Base-by-base conservation (phyloP, 2,888 invertebrate species). In the Tupiocoris notatus region DNA sequence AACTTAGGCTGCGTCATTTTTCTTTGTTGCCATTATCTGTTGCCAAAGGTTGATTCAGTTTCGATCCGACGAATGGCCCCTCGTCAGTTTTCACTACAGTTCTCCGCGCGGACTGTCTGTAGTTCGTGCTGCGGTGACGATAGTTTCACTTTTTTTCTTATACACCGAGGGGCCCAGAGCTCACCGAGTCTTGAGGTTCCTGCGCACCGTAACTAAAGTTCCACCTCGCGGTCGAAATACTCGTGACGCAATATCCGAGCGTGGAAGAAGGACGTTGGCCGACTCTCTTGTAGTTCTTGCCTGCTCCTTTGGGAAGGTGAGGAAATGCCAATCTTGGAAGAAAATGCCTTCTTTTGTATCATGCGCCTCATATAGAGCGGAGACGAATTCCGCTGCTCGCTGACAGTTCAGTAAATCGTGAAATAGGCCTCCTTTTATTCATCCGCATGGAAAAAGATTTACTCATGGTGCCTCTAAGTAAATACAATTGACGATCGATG, bases 131-230 rank as follows among this genome's bases (percentile, higher is more conserved):
- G 39, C 39, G 39, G 39, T 39, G 39, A 39, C 39, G 3, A 18
- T 59, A 59, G 59, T 59, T 59, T 59, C 59, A 59, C 59, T 59
- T 59, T 59, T 54, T 59, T 59, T 59, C 59, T 18, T 59, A 17
- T 59, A n/a, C 39, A 7, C 39, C 39, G 39, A 12, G 39, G 39
- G 39, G 6, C 39, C 39, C 39, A 7, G 39, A 7, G 39, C 39
- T 39, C 16, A 3, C 7, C 7, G 59, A 59, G 59, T 3, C 7
- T n/a, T 17, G 59, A 17, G 18, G 18, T 18, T 18, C 59, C 59
- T 59, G 7, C 59, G n/a, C 17, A 59, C 59, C 59, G 59, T 59
- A 59, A 18, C 59, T 59, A 59, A 59, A 59, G 39, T 39, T 39
- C 59, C 59, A 17, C 59, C 59, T 59, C 59, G 59, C 59, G 59